These are phyloP conservation scores for Sinocyclocheilus anshuiensis DNA, from an alignment of 2,113 vertebrate genomes.

Conservation along the genomic window DNA sequence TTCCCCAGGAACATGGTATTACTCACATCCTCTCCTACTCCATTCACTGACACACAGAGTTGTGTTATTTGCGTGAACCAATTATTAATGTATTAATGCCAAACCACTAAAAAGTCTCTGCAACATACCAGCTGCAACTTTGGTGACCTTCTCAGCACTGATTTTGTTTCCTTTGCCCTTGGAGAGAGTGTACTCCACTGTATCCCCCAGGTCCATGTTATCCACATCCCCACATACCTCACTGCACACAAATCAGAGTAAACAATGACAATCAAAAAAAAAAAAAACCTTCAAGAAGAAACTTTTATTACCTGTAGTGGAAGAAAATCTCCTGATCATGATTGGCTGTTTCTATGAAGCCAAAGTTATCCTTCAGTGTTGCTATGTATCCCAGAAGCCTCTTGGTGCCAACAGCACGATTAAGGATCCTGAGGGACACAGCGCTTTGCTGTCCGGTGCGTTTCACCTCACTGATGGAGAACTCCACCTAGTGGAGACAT, in stretches of 20 bases:
- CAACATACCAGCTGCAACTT: constrained; percentile 87
- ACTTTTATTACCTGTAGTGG: constrained; percentile 87
- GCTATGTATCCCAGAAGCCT: constrained; percentile 93
- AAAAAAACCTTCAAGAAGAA: not conserved
- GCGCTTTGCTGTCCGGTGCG: constrained; percentile 93
- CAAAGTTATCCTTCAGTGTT: constrained; percentile 98
- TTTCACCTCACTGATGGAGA: constrained; percentile 95
- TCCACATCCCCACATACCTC: constrained; percentile 95
- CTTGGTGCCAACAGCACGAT: constrained; percentile 86
- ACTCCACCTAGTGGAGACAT: constrained; percentile 85
- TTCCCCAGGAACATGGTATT: constrained; percentile 87
- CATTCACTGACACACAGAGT: constrained; percentile 79
- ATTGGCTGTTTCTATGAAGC: constrained; percentile 98
- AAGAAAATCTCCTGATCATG: constrained; percentile 99
- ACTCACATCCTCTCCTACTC: constrained; percentile 84
- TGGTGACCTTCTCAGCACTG: constrained; percentile 97
- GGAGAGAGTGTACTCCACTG: constrained; percentile 94
- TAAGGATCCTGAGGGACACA: constrained; percentile 88
- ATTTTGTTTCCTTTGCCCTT: constrained; percentile 99
- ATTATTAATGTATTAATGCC: not conserved
- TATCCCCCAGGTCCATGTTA: constrained; percentile 92
- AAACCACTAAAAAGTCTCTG: not conserved
- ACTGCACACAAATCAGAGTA: constrained; percentile 66
- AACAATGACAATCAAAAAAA: not conserved
- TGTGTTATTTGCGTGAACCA: not conserved